Conservation (phyloP, 2,888 invertebrate genomes). For the Exephanes ischioxanthus region DNA sequence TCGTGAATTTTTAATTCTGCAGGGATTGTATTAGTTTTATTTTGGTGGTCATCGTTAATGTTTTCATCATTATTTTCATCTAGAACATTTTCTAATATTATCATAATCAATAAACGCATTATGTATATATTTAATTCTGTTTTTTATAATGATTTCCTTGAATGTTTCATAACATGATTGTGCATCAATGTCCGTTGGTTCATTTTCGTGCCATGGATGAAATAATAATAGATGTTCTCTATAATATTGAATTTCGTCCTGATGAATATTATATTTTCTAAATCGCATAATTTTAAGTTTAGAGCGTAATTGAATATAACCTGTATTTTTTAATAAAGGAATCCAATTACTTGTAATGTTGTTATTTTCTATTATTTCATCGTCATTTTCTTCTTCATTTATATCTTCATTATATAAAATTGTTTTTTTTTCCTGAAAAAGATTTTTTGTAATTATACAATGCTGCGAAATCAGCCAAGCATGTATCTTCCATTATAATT, state of each 20-base stretch:
- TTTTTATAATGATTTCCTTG: slow-evolving; percentile 18
- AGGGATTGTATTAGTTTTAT: slow-evolving; percentile 10
- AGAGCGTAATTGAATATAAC: slow-evolving; percentile 36
- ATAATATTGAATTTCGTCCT: slow-evolving; percentile 50
- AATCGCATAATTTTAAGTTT: slow-evolving; percentile 39
- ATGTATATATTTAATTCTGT: slow-evolving; percentile 37
- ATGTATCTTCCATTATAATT: slow-evolving; percentile 41
- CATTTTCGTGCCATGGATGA: slow-evolving; percentile 50
- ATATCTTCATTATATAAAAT: background rate
- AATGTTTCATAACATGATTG: slow-evolving; percentile 1
- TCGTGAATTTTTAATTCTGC: slow-evolving; percentile 31
- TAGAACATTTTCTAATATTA: slow-evolving; percentile 33
- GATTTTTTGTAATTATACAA: slow-evolving; percentile 22
- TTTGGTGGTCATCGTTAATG: slow-evolving; percentile 18
- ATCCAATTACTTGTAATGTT: slow-evolving; percentile 8
- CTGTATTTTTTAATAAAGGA: slow-evolving; percentile 47
- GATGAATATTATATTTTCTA: slow-evolving; percentile 51
- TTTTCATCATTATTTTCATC: slow-evolving; percentile 20
- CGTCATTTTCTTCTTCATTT: slow-evolving; percentile 21
- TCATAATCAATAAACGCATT: slow-evolving; percentile 38
- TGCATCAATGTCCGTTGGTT: slow-evolving; percentile 34
- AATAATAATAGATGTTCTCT: slow-evolving; percentile 59
- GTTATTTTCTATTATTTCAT: slow-evolving; percentile 18
- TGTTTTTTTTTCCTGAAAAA: background rate
- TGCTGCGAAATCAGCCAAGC: slow-evolving; percentile 55